Percentiles rank a stretch among this genome's conserved stretches.
These are phyloP conservation scores for Aphidoletes aphidimyza DNA, from an alignment of 2,888 invertebrate genomes.

Conservation along the genomic window DNA sequence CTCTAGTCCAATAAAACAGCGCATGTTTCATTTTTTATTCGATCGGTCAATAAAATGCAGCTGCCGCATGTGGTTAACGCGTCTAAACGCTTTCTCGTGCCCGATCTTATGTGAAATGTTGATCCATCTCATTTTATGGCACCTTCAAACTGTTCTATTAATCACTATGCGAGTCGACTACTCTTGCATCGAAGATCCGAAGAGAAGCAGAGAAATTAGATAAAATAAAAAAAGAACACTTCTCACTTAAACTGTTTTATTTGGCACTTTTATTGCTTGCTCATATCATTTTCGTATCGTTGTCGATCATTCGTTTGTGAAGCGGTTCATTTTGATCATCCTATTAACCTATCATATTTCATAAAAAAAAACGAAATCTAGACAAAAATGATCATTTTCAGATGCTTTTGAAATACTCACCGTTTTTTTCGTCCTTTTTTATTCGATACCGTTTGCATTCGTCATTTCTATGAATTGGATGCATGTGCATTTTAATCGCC, in stretches of 20 bases:
- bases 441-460: too few species aligned
- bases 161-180: not conserved
- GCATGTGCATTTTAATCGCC: not conserved
- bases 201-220: too few species aligned
- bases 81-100: conserved; percentile 22
- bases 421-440: not conserved
- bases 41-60: conserved; percentile 47
- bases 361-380: conserved; percentile 5
- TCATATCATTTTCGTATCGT: not conserved
- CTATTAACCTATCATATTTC: not conserved
- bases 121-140: not conserved
- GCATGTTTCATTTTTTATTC: not conserved
- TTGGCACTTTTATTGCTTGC: conserved; percentile 35
- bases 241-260: not conserved
- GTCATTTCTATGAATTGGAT: not conserved
- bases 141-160: conserved; percentile 10
- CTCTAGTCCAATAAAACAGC: not conserved
- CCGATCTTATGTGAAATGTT: not conserved
- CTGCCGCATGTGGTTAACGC: conserved; percentile 48
- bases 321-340: conserved; percentile 9
- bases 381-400: not conserved
- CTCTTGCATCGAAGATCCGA: too few species aligned
- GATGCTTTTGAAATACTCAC: not conserved
- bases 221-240: not conserved
- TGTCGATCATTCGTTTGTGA: not conserved